A percentile compares a stretch with the other conserved stretches of the same genome.
These are phyloP conservation scores for Cartodere bifasciata DNA, from an alignment of 2,888 invertebrate species.

Conservation along the genomic window DNA sequence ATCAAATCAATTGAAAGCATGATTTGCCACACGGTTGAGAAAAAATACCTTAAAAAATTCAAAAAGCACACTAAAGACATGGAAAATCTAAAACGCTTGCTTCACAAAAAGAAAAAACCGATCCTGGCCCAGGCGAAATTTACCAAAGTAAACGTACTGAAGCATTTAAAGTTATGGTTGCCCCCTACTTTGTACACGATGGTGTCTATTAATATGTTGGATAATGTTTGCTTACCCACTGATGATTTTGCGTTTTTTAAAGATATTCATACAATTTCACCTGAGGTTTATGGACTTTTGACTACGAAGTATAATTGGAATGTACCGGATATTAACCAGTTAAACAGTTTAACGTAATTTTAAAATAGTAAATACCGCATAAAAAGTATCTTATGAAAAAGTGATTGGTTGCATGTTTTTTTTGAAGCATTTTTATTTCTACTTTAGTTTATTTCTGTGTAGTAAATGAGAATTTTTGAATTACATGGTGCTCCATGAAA, in stretches of 20 bases:
- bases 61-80: slow-evolving; percentile 29
- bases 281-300: slow-evolving; percentile 27
- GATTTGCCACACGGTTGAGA: slow-evolving; percentile 13
- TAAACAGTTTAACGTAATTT: no score
- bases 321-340: no score
- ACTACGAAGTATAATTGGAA: slow-evolving; percentile 29
- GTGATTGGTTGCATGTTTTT: no score
- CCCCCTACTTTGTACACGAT: slow-evolving; percentile 26
- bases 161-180: slow-evolving; percentile 22
- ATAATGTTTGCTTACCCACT: slow-evolving; percentile 22
- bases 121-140: slow-evolving; percentile 8
- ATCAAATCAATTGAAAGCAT: slow-evolving; percentile 8
- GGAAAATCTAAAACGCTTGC: slow-evolving; percentile 25
- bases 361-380: no score
- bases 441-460: no score
- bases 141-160: slow-evolving; percentile 19
- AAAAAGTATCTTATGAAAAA: no score
- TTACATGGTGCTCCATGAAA: no score
- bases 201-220: slow-evolving; percentile 24
- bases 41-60: slow-evolving; percentile 25
- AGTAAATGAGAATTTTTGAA: no score
- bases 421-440: no score
- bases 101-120: slow-evolving; percentile 21
- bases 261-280: slow-evolving; percentile 26
- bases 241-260: slow-evolving; percentile 28